Evolutionary conservation across 2,888 invertebrate genomes (phyloP), one percentile per base, ranked within the genome.

Genomic region (Melinaea marsaeus): DNA sequence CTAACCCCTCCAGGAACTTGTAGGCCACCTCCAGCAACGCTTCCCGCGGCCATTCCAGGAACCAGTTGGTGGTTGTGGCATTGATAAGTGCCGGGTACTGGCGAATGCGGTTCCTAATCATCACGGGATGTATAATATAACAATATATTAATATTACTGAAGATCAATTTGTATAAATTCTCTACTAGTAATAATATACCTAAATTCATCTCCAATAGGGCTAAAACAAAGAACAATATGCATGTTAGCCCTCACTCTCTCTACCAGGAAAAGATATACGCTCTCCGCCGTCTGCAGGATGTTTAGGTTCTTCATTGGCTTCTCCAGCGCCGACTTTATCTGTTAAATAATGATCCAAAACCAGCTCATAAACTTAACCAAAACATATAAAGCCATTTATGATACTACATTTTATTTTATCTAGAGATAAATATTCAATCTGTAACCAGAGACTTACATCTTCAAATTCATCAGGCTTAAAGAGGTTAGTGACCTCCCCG

Each of bases 21-120:
- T 95, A 93, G 11, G 97, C 97, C 7, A 98, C 97, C 86, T 97
- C 97, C n/a, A 97, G 88, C 62, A 98, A 90, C 46, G 97, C 97
- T 79, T 96, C 95, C 65, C 94, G 93, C 0, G 97, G 97, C 97
- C 97, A 98, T 75, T 95, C 95, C 76, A 94, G 92, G 86, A 97
- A 96, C 97, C 97, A 97, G 84, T 97, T 96, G 33, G 97, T 96
- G 0, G 97, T 96, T 0, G 96, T 96, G 70, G 95, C 94, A 87
- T 96, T 97, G 55, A 97, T 94, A 63, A 98, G 87, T 0, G 96
- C 95, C 1, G 98, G 97, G 85, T 96, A 98, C 82, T 96, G 96
- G 9, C 97, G 93, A 72, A 97, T 93, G 62, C 96, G 93, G 75
- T 95, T 94, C 76, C 96, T 94, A 73, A 0, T 13, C 2, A 45